phyloP scores from a whole-genome alignment of 2,797 vertebrate species.

The Rousettus madagascariensis region DNA sequence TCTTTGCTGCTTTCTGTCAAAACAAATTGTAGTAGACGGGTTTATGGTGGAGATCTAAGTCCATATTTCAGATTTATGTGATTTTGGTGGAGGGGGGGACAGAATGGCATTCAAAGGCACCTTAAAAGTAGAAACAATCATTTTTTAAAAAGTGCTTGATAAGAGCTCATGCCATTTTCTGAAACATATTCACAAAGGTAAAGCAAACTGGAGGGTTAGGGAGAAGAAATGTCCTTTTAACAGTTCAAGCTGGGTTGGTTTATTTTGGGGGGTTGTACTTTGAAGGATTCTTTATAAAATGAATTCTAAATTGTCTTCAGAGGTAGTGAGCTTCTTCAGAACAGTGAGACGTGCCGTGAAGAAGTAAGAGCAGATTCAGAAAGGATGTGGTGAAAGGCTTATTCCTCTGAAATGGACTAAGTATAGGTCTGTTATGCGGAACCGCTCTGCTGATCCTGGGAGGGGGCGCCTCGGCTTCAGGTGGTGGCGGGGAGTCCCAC shows the following conservation, averaged over 20 bases:
- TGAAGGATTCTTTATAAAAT: neutral
- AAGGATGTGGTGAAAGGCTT: slow-evolving; percentile 55
- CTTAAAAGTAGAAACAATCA: neutral
- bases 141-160: neutral
- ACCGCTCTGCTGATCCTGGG: neutral
- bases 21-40: neutral
- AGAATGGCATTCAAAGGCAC: neutral
- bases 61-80: neutral
- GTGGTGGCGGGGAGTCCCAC: neutral
- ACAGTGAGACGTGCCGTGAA: neutral
- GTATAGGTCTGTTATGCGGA: neutral
- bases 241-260: neutral
- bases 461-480: neutral
- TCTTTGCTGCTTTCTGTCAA: neutral
- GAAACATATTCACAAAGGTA: neutral
- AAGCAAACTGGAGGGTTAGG: neutral
- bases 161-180: neutral
- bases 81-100: neutral
- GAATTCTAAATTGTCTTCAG: neutral
- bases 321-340: neutral
- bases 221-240: neutral
- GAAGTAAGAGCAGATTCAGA: neutral
- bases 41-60: neutral
- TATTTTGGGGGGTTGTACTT: neutral
- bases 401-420: slow-evolving; percentile 28